These are phyloP conservation scores for Pyxicephalus adspersus DNA, from an alignment of 2,113 vertebrate species.

Conservation along the genomic window DNA sequence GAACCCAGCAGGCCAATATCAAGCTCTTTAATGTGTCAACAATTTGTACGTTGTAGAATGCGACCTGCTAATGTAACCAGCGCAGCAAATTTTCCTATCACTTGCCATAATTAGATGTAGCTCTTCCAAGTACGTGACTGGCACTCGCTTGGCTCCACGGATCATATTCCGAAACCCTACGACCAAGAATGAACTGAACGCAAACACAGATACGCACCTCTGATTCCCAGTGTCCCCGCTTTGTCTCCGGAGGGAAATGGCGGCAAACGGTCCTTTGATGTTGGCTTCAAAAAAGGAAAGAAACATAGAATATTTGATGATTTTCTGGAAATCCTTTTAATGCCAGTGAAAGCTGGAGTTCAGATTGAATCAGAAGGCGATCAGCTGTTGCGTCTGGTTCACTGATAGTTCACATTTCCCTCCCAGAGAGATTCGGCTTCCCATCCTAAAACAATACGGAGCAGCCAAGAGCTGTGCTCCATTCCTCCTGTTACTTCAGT, in stretches of 20 bases:
- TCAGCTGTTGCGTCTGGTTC: constrained; percentile 19
- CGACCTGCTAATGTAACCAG: background rate
- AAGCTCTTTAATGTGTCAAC: constrained; percentile 11
- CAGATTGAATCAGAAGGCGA: background rate
- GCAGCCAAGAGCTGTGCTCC: background rate
- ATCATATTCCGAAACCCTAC: background rate
- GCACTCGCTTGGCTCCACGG: background rate
- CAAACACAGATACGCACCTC: background rate
- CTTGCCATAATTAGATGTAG: background rate
- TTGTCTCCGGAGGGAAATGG: background rate
- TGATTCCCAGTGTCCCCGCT: background rate
- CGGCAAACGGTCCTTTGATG: background rate
- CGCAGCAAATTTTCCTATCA: background rate
- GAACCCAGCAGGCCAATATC: background rate
- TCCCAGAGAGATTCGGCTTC: background rate
- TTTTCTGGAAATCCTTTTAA: constrained; percentile 27
- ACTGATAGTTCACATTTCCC: constrained; percentile 4
- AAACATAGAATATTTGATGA: constrained; percentile 9
- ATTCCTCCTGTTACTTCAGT: background rate
- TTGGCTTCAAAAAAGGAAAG: background rate
- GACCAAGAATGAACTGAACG: background rate
- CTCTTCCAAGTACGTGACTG: background rate
- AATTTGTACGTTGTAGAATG: background rate
- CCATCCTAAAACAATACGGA: constrained; percentile 30
- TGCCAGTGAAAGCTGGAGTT: constrained; percentile 1